phyloP scores from a whole-genome alignment of 2,888 invertebrate genomes.

The Tipula confusa region DNA sequence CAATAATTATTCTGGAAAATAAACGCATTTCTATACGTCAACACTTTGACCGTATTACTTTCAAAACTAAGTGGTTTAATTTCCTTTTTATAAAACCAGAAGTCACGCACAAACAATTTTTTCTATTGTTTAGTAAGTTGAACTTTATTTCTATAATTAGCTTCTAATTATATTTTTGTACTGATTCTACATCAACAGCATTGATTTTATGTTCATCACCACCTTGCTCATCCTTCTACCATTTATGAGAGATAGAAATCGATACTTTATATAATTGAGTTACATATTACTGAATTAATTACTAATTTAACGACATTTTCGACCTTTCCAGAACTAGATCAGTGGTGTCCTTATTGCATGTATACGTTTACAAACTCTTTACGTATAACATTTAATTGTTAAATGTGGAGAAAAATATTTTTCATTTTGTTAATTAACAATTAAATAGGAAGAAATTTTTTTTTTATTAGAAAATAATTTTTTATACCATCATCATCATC shows the following conservation, averaged over 20 bases:
- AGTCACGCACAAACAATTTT: too few species aligned
- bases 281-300: background rate
- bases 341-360: background rate
- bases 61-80: too few species aligned
- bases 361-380: background rate
- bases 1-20: too few species aligned
- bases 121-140: background rate
- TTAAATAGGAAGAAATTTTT: background rate
- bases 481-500: background rate
- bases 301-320: background rate
- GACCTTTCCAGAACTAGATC: background rate
- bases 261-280: background rate
- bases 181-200: background rate
- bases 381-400: background rate
- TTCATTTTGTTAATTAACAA: slow-evolving; percentile 6
- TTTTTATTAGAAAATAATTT: background rate
- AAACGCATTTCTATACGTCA: too few species aligned
- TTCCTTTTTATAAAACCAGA: too few species aligned
- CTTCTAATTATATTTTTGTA: background rate
- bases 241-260: background rate
- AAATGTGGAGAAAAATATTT: background rate
- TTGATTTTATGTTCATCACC: background rate
- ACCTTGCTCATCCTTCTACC: background rate
- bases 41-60: too few species aligned
- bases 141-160: background rate